Conservation (phyloP, 2,113 vertebrate genomes). For the Etia nguti region DNA sequence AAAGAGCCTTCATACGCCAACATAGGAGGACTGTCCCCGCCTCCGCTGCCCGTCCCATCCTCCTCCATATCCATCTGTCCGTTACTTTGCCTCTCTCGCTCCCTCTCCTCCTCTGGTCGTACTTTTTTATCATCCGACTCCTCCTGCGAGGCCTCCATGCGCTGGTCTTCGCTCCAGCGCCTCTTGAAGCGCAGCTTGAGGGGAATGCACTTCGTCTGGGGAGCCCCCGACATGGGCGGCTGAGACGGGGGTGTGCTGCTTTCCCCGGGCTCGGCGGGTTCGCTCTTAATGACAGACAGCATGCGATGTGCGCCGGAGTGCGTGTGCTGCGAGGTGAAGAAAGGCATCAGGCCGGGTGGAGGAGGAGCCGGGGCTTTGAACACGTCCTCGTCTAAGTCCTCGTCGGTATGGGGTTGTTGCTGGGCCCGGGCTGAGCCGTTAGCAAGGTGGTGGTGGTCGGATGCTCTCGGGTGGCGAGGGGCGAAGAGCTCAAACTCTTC, state of each 20-base stretch:
- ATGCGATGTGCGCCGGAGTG: constrained; percentile 23
- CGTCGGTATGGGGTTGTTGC: constrained; percentile 47
- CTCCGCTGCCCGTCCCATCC: constrained; percentile 50
- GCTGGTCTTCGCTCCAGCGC: constrained; percentile 90
- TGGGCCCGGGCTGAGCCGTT: constrained; percentile 40
- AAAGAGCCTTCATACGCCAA: constrained; percentile 45
- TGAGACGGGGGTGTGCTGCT: constrained; percentile 50
- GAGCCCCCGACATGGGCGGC: neutral
- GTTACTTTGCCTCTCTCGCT: constrained; percentile 50
- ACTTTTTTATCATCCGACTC: constrained; percentile 81
- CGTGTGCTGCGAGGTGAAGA: constrained; percentile 44
- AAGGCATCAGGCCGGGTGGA: constrained; percentile 57
- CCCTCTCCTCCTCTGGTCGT: constrained; percentile 60
- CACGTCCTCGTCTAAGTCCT: constrained; percentile 87
- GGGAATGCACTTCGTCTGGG: constrained; percentile 80
- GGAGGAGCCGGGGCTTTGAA: constrained; percentile 84
- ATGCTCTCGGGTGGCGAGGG: constrained; percentile 25
- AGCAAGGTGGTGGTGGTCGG: constrained; percentile 33
- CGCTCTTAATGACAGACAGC: constrained; percentile 58
- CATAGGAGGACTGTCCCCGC: constrained; percentile 59
- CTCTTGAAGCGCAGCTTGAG: constrained; percentile 89
- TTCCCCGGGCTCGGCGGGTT: constrained; percentile 54
- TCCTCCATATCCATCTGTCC: constrained; percentile 57
- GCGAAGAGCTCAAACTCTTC: constrained; percentile 64
- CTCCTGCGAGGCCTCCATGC: constrained; percentile 78